Evolutionary conservation across 2,113 vertebrate species (phyloP).

Genomic region (Danionella cerebrum): DNA sequence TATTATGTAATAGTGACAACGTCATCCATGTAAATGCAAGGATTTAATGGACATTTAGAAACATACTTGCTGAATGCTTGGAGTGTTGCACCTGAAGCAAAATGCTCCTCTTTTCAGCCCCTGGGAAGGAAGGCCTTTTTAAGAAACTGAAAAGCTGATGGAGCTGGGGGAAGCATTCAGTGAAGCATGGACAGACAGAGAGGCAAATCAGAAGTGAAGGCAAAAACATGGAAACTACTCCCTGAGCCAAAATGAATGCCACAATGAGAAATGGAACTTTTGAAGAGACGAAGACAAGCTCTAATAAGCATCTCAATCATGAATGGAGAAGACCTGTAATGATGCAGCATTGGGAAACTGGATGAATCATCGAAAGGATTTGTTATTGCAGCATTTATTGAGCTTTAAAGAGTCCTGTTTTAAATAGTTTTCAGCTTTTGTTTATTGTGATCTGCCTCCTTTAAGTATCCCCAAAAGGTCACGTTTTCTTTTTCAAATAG

Average conservation of each 20-base stretch:
- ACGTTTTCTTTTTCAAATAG: no score
- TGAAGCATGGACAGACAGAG: conserved; percentile 46
- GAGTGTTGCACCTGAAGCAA: conserved; percentile 86
- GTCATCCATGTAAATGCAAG: neutral
- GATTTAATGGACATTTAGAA: conserved; percentile 15
- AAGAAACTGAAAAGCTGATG: conserved; percentile 94
- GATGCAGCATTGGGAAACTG: neutral
- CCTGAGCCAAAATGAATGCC: conserved; percentile 48
- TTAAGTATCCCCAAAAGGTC: no score
- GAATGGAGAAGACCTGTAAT: conserved; percentile 34
- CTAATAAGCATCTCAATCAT: conserved; percentile 33
- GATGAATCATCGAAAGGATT: neutral
- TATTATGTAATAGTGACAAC: neutral
- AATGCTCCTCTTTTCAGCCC: conserved; percentile 99
- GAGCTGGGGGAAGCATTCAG: conserved; percentile 53
- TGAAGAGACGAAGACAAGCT: conserved; percentile 25
- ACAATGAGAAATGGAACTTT: conserved; percentile 49
- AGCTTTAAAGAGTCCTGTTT: no score
- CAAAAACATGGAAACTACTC: conserved; percentile 46
- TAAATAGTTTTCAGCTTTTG: no score
- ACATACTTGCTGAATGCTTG: conserved; percentile 47
- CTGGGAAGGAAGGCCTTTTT: conserved; percentile 97
- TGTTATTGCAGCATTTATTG: neutral
- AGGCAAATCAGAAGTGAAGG: conserved; percentile 46
- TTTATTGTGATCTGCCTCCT: no score